Conservation (phyloP, 2,797 vertebrate species). For the Platyrinchus mystaceus region DNA sequence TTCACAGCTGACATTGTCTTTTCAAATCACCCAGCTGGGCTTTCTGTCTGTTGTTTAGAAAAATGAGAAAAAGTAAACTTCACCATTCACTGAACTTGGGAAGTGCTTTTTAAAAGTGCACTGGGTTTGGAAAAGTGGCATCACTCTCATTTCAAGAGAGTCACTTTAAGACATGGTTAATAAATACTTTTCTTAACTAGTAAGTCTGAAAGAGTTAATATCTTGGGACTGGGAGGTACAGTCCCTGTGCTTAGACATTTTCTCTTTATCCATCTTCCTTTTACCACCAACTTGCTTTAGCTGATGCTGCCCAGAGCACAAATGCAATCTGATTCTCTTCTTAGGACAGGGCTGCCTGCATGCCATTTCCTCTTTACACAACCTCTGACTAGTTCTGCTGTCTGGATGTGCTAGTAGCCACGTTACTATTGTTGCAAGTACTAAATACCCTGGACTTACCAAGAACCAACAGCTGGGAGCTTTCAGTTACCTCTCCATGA, state of each 20-base stretch:
- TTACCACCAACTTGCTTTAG: not conserved
- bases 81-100: not conserved
- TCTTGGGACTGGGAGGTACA: not conserved
- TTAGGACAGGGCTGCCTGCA: not conserved
- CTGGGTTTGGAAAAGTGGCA: not conserved
- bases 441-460: constrained; percentile 60
- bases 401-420: not conserved
- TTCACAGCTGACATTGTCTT: not conserved
- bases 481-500: constrained; percentile 77
- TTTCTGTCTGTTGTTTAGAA: constrained; percentile 25
- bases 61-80: constrained; percentile 47
- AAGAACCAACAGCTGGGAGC: constrained; percentile 72
- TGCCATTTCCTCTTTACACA: not conserved
- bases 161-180: not conserved
- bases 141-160: not conserved
- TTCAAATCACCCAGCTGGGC: not conserved
- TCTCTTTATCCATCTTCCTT: not conserved
- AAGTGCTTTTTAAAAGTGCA: not conserved
- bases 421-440: not conserved
- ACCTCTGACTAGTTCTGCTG: not conserved
- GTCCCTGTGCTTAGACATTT: not conserved
- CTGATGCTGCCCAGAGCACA: not conserved
- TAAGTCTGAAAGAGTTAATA: not conserved
- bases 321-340: not conserved
- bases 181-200: not conserved